phyloP scores from a whole-genome alignment of 1,140 invertebrate species.

The Polypedilum vanderplanki region DNA sequence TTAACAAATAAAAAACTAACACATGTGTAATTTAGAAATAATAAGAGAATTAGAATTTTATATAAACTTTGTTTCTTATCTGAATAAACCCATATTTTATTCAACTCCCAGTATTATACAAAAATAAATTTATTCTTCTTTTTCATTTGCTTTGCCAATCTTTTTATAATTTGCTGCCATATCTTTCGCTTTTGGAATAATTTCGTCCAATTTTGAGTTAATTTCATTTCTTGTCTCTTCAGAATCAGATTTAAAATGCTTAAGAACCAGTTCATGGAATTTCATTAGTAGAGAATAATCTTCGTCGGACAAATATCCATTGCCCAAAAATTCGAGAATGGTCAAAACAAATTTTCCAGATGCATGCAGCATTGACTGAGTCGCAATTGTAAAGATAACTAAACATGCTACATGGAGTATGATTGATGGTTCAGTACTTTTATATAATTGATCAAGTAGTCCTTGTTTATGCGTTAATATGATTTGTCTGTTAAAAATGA shows the following conservation, averaged over 20 bases:
- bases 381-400: slow-evolving; percentile 72
- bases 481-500: slow-evolving; percentile 46
- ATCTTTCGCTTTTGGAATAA: slow-evolving; percentile 15
- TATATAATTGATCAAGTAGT: slow-evolving; percentile 68
- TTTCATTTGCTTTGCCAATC: not conserved
- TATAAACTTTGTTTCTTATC: too few relatives aligned
- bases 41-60: too few relatives aligned
- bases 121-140: not conserved
- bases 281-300: slow-evolving; percentile 54
- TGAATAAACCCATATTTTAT: too few relatives aligned
- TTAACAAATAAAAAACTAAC: too few relatives aligned
- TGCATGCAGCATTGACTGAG: slow-evolving; percentile 76
- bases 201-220: slow-evolving; percentile 23
- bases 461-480: slow-evolving; percentile 71
- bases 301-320: slow-evolving; percentile 57
- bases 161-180: slow-evolving; percentile 23
- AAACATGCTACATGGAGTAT: slow-evolving; percentile 74
- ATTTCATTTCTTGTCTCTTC: slow-evolving; percentile 30
- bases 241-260: not conserved
- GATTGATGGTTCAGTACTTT: slow-evolving; percentile 68
- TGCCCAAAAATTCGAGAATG: slow-evolving; percentile 63
- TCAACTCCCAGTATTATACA: too few relatives aligned
- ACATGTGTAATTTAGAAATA: too few relatives aligned
- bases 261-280: slow-evolving; percentile 63
- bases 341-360: slow-evolving; percentile 84